Evolutionary conservation across 2,888 invertebrate species (phyloP).

Genomic region (Elmis aenea): DNA sequence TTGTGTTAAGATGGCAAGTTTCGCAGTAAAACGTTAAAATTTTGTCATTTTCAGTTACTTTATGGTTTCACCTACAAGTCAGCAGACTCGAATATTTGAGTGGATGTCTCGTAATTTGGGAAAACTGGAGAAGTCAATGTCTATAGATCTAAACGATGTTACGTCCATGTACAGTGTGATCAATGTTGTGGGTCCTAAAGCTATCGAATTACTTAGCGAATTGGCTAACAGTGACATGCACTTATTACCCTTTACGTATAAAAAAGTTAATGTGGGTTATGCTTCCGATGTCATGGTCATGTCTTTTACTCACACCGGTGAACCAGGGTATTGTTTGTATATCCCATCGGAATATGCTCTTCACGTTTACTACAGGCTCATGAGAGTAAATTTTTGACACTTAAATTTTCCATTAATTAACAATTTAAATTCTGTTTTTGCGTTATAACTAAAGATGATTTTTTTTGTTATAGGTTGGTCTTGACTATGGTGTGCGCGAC

Average conservation of each 20-base stretch:
- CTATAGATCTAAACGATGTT: constrained; percentile 59
- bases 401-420: constrained; percentile 1
- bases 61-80: constrained; percentile 74
- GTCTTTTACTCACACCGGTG: constrained; percentile 67
- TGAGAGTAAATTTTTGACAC: too few species aligned
- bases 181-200: constrained; percentile 67
- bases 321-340: constrained; percentile 65
- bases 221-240: constrained; percentile 59
- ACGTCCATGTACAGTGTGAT: constrained; percentile 70
- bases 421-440: constrained; percentile 5
- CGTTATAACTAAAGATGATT: too few species aligned
- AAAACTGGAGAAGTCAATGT: constrained; percentile 46
- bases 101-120: constrained; percentile 66
- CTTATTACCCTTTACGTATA: constrained; percentile 60
- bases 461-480: constrained; percentile 48
- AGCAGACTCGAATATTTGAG: constrained; percentile 66
- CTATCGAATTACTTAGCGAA: constrained; percentile 58
- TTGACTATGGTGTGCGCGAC: constrained; percentile 62
- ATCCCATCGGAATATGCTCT: constrained; percentile 70
- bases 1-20: not conserved
- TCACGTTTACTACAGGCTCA: constrained; percentile 65
- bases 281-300: constrained; percentile 66
- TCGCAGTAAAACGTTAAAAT: constrained; percentile 1
- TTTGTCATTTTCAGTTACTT: constrained; percentile 52
- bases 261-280: constrained; percentile 63